These are phyloP conservation scores for Orchesella flavescens DNA, from an alignment of 2,888 invertebrate genomes.

Conservation along the genomic window DNA sequence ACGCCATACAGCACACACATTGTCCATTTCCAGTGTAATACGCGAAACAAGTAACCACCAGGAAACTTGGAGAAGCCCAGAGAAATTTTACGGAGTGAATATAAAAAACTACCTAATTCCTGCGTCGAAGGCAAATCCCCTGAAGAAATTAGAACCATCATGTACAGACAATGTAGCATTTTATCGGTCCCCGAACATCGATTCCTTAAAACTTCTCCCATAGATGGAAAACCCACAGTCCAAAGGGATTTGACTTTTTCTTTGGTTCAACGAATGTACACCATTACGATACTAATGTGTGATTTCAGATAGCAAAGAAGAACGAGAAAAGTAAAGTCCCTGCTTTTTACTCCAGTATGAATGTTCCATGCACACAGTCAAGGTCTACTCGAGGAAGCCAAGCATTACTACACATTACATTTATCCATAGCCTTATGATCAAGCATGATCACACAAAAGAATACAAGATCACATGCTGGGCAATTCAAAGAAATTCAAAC, in stretches of 20 bases:
- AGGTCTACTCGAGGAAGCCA: slow-evolving; percentile 14
- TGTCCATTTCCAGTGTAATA: slow-evolving; percentile 8
- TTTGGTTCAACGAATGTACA: slow-evolving; percentile 22
- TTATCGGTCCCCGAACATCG: slow-evolving; percentile 57
- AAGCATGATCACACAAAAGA: slow-evolving; percentile 41
- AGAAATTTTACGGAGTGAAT: slow-evolving; percentile 36
- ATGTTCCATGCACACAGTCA: slow-evolving; percentile 3
- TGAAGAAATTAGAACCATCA: slow-evolving; percentile 57
- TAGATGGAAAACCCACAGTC: slow-evolving; percentile 31
- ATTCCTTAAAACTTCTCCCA: slow-evolving; percentile 52
- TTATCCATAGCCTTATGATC: slow-evolving; percentile 30
- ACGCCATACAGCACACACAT: slow-evolving; percentile 15
- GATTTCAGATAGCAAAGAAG: slow-evolving; percentile 28
- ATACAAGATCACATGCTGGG: slow-evolving; percentile 65
- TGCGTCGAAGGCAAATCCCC: slow-evolving; percentile 49
- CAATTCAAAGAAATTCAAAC: slow-evolving; percentile 66
- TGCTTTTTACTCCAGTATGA: neutral
- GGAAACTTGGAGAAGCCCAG: slow-evolving; percentile 2
- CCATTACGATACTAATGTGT: slow-evolving; percentile 44
- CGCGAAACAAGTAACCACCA: slow-evolving; percentile 29
- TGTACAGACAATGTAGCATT: slow-evolving; percentile 56
- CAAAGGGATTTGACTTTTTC: slow-evolving; percentile 39
- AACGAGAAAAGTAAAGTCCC: neutral
- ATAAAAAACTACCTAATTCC: slow-evolving; percentile 39
- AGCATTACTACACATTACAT: slow-evolving; percentile 15